Evolutionary conservation across 2,888 invertebrate species (phyloP).

Genomic region (Eupithecia dodoneata): DNA sequence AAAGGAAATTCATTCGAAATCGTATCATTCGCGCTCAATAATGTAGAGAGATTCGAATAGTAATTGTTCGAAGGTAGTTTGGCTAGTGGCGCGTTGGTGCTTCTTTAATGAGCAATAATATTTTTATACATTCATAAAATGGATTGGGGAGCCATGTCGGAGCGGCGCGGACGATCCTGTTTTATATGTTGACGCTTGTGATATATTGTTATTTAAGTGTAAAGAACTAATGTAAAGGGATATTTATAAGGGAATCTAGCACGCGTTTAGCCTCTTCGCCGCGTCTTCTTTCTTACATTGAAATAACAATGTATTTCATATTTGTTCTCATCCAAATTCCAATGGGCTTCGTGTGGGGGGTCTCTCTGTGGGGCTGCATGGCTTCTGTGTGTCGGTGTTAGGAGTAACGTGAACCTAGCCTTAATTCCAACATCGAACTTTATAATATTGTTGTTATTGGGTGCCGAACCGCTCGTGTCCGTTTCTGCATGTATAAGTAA

Average conservation of each 20-base stretch:
- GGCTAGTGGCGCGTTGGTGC: constrained; percentile 83
- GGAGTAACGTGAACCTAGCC: constrained; percentile 79
- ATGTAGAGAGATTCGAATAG: constrained; percentile 75
- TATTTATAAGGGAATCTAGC: constrained; percentile 71
- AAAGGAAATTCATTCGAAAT: constrained; percentile 59
- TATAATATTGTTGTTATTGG: constrained; percentile 64
- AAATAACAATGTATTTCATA: constrained; percentile 81
- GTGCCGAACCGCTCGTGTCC: constrained; percentile 54
- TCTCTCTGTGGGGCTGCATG: constrained; percentile 71
- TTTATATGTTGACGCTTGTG: constrained; percentile 83
- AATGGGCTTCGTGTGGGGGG: constrained; percentile 49
- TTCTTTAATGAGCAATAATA: constrained; percentile 84
- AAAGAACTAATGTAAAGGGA: constrained; percentile 74
- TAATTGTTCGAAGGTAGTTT: constrained; percentile 56
- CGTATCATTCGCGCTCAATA: constrained; percentile 76
- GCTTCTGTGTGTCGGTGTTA: constrained; percentile 72
- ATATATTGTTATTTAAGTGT: constrained; percentile 85
- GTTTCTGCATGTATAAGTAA: constrained; percentile 79
- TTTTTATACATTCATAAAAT: constrained; percentile 83
- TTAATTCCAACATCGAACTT: constrained; percentile 81
- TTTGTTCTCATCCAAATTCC: constrained; percentile 84
- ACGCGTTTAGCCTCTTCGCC: constrained; percentile 72
- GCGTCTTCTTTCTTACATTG: constrained; percentile 75
- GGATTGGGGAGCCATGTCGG: constrained; percentile 56
- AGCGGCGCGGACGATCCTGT: constrained; percentile 44